These are phyloP conservation scores for Uria lomvia DNA, from an alignment of 2,113 vertebrate species.

Conservation along the genomic window DNA sequence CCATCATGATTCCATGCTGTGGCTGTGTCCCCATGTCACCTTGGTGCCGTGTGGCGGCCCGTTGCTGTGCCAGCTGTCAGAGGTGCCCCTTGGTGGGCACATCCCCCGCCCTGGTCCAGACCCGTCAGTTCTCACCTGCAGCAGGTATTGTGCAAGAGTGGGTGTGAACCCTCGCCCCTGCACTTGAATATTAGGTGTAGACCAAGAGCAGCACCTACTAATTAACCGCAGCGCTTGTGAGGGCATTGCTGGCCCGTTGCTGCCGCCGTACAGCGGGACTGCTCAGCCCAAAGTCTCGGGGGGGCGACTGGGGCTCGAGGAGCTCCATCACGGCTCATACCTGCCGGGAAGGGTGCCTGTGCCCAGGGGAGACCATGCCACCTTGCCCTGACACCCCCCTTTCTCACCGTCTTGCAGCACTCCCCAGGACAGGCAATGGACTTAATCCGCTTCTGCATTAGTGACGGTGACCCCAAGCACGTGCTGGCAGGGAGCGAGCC, in stretches of 20 bases:
- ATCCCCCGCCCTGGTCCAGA: fast-evolving
- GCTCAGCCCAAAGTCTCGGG: fast-evolving
- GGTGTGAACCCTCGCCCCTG: background rate
- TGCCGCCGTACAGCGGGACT: fast-evolving
- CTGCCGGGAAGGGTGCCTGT: background rate
- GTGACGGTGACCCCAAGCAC: fast-evolving
- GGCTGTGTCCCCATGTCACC: background rate
- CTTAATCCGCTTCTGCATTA: background rate
- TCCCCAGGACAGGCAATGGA: background rate
- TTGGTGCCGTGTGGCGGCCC: fast-evolving
- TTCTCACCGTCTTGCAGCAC: background rate
- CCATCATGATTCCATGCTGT: background rate
- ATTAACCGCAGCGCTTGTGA: background rate
- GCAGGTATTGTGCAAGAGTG: background rate
- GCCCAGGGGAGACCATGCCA: fast-evolving
- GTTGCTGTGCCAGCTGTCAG: background rate
- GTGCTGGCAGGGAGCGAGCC: background rate
- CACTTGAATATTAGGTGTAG: background rate
- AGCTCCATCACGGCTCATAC: background rate
- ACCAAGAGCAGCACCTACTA: background rate
- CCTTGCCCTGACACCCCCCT: background rate
- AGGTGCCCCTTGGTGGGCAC: background rate
- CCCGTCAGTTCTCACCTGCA: background rate
- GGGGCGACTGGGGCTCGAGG: fast-evolving
- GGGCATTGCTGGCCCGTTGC: background rate